phyloP scores from a whole-genome alignment of 92 coral and sea anemone genomes.

The Zoanthus gigantus region DNA sequence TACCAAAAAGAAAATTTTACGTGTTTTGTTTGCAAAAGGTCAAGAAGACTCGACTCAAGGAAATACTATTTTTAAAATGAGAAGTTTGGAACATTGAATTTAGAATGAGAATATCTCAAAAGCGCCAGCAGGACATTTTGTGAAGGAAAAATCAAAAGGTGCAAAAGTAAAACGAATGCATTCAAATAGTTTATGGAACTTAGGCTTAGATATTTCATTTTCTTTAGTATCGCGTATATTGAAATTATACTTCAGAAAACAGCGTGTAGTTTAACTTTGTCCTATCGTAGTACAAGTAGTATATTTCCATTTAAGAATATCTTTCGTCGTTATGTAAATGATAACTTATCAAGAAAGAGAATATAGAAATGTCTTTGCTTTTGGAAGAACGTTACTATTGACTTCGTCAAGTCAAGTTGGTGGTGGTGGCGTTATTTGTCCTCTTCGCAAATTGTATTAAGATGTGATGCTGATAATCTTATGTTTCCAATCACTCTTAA shows the following conservation, averaged over 20 bases:
- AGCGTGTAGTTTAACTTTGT: not conserved
- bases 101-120: conserved; percentile 37
- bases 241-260: not conserved
- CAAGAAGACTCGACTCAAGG: conserved; percentile 21
- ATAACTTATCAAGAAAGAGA: not conserved
- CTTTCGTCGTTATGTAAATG: not conserved
- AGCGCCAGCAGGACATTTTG: conserved; percentile 37
- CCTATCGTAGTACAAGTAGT: not conserved
- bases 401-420: not conserved
- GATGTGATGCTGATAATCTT: not conserved
- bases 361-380: not conserved
- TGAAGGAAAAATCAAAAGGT: not conserved
- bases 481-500: not conserved
- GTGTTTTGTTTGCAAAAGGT: conserved; percentile 6
- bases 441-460: not conserved
- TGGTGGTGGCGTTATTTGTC: conserved; percentile 24
- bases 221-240: not conserved
- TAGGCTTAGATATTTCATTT: not conserved
- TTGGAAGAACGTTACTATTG: not conserved
- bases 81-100: conserved; percentile 6
- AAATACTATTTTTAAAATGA: conserved; percentile 30
- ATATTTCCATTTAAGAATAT: not conserved
- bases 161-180: not conserved
- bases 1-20: not conserved
- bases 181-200: not conserved